Evolutionary conservation across 1,140 invertebrate genomes (phyloP).

Genomic region (Apis cerana): DNA sequence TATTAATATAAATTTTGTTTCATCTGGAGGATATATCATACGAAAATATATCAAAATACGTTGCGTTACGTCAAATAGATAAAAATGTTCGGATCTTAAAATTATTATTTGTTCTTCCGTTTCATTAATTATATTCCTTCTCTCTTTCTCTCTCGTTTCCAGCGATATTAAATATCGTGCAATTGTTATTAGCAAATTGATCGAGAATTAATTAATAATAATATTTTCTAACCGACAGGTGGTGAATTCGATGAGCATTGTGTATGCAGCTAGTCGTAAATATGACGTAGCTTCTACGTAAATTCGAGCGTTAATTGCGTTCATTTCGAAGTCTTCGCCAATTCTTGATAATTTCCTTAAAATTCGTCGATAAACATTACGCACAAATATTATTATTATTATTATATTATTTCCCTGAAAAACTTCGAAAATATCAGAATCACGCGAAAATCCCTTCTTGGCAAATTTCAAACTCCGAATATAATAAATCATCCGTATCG

Average conservation of each 20-base stretch:
- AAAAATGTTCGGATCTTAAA: too few relatives aligned
- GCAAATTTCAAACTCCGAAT: too few relatives aligned
- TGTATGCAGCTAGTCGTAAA: background rate
- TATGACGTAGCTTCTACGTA: background rate
- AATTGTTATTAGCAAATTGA: slow-evolving; percentile 23
- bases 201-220: slow-evolving; percentile 43
- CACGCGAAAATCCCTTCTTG: too few relatives aligned
- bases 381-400: too few relatives aligned
- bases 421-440: too few relatives aligned
- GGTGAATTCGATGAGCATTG: background rate
- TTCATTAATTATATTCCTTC: slow-evolving; percentile 3
- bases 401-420: too few relatives aligned
- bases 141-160: background rate
- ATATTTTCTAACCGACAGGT: background rate
- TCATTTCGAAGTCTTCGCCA: background rate
- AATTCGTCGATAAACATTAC: background rate
- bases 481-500: too few relatives aligned
- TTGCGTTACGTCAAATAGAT: too few relatives aligned
- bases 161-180: background rate
- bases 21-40: too few relatives aligned
- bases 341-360: background rate
- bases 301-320: slow-evolving; percentile 12
- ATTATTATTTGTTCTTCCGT: background rate
- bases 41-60: too few relatives aligned
- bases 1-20: too few relatives aligned